Conservation (phyloP, 1,140 invertebrate genomes). For the Brachionus asplanchnoidis region DNA sequence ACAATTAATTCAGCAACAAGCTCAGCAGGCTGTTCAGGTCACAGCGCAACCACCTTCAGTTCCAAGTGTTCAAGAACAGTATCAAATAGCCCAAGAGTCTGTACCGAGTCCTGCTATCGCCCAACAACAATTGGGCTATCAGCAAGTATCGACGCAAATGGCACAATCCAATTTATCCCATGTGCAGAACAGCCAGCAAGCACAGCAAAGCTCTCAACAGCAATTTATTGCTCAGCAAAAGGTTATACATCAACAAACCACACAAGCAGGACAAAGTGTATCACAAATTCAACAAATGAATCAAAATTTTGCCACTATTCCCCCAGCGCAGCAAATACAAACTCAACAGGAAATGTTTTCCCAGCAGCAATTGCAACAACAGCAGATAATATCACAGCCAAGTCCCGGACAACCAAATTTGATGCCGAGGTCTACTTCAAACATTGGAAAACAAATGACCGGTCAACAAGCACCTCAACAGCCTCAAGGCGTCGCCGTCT, state of each 20-base stretch:
- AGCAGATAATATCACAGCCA: slow-evolving; percentile 4
- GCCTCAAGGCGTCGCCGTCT: background rate
- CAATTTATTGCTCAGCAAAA: background rate
- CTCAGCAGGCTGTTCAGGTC: background rate
- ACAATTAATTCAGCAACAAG: background rate
- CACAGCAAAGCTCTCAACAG: background rate
- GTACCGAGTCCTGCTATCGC: background rate
- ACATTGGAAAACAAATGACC: background rate
- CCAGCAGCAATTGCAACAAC: slow-evolving; percentile 12
- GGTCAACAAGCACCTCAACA: background rate
- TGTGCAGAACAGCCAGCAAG: background rate
- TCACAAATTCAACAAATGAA: background rate
- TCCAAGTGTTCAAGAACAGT: background rate
- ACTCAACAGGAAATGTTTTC: slow-evolving; percentile 9
- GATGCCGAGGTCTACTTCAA: background rate
- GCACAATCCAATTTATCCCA: background rate
- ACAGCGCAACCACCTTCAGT: background rate
- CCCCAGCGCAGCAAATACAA: background rate
- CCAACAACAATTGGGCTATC: background rate
- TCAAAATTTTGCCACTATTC: background rate
- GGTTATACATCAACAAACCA: background rate
- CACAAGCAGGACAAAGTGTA: background rate
- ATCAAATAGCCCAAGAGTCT: background rate
- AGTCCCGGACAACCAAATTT: background rate
- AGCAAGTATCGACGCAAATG: background rate